Evolutionary conservation across 2,888 invertebrate genomes (phyloP).

Genomic region (Conomelus anceps): DNA sequence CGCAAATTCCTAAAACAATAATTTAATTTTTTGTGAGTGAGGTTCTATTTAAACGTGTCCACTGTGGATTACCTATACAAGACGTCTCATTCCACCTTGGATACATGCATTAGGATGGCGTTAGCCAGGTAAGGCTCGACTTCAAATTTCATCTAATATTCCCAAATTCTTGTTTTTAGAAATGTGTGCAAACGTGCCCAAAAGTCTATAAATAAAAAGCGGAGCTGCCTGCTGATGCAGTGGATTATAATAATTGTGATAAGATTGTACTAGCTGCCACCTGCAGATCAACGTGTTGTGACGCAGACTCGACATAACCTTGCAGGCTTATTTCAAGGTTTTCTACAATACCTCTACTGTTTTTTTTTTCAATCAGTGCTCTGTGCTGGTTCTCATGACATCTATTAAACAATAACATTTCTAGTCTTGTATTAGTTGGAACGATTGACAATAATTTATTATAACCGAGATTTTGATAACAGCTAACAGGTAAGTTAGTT

Average conservation of each 20-base stretch:
- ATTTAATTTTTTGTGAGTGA: slow-evolving; percentile 6
- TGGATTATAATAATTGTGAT: not conserved
- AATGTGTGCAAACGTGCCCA: not conserved
- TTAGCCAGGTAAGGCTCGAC: slow-evolving; percentile 53
- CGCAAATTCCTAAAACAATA: not conserved
- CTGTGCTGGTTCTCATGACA: not conserved
- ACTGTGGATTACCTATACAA: slow-evolving; percentile 42
- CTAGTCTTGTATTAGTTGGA: no score
- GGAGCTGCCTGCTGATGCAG: not conserved
- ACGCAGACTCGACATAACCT: not conserved
- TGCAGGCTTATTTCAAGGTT: not conserved
- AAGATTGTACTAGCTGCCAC: not conserved
- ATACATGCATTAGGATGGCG: slow-evolving; percentile 60
- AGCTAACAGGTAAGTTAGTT: no score
- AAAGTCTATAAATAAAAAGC: not conserved
- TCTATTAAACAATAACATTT: not conserved
- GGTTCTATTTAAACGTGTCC: slow-evolving; percentile 41
- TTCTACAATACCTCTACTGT: not conserved
- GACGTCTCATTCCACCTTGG: slow-evolving; percentile 44
- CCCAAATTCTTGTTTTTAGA: not conserved
- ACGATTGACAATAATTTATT: no score
- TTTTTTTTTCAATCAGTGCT: not conserved
- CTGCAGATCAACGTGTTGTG: not conserved
- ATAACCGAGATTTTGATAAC: no score
- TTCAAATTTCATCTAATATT: slow-evolving; percentile 14